A percentile compares a stretch with the other conserved stretches of the same genome.
These are phyloP conservation scores for Ornithoptera alexandrae DNA, from an alignment of 2,888 invertebrate genomes.

Conservation along the genomic window DNA sequence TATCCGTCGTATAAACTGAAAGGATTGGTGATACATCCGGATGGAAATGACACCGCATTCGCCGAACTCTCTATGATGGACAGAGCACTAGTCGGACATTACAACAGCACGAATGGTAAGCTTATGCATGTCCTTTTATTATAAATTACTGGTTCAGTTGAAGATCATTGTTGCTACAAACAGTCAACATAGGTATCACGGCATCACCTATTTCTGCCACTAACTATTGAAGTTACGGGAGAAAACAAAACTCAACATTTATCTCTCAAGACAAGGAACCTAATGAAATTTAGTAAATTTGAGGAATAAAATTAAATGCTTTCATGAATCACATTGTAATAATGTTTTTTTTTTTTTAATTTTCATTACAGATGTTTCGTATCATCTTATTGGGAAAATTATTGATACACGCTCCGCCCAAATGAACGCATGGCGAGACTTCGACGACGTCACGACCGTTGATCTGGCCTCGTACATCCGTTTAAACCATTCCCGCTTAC, in stretches of 20 bases:
- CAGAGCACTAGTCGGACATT: conserved; percentile 63
- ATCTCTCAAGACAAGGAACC: no score
- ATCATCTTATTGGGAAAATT: conserved; percentile 86
- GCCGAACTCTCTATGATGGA: conserved; percentile 63
- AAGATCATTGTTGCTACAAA: no score
- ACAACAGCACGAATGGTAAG: conserved; percentile 72
- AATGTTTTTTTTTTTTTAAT: neutral
- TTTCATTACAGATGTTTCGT: conserved; percentile 66
- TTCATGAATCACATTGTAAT: neutral
- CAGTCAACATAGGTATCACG: no score
- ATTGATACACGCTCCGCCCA: conserved; percentile 87
- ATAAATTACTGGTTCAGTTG: neutral
- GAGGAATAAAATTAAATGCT: no score
- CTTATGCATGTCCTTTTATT: neutral
- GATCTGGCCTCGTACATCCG: conserved; percentile 89
- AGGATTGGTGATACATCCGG: conserved; percentile 52
- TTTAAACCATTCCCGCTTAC: conserved; percentile 90
- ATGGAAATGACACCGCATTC: conserved; percentile 63
- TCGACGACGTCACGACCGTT: conserved; percentile 87
- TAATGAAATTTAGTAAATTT: no score
- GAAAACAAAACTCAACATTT: no score
- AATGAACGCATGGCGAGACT: conserved; percentile 90
- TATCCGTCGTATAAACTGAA: conserved; percentile 60
- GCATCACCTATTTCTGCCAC: no score
- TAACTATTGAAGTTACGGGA: no score